Percentiles rank a stretch among this genome's conserved stretches.
phyloP scores from a whole-genome alignment of 1,140 invertebrate species.

The Cotesia chilonis region DNA sequence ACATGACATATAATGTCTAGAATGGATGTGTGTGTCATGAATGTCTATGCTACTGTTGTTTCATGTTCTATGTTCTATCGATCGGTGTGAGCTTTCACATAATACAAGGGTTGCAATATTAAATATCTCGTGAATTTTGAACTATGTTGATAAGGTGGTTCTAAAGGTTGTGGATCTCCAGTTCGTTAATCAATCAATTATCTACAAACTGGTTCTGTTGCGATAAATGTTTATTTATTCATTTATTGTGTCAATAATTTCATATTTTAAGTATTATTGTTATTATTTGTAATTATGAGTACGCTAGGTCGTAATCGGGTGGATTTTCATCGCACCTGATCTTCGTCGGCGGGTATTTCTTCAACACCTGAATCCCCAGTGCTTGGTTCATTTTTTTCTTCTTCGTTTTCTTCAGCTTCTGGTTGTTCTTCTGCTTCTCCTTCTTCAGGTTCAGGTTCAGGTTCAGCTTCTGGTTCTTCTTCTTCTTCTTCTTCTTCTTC shows the following conservation, averaged over 20 bases:
- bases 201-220: too few species aligned
- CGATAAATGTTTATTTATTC: background rate
- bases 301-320: constrained; percentile 19
- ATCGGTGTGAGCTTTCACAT: too few species aligned
- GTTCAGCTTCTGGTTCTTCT: constrained; percentile 45
- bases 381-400: constrained; percentile 53
- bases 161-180: too few species aligned
- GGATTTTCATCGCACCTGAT: constrained; percentile 53
- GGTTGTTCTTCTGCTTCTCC: constrained; percentile 44
- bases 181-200: background rate
- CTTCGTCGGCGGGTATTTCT: constrained; percentile 54
- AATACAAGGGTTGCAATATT: too few species aligned
- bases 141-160: too few species aligned
- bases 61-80: too few species aligned
- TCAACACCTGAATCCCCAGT: constrained; percentile 57
- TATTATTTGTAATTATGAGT: too few species aligned
- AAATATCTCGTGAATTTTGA: too few species aligned
- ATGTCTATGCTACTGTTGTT: too few species aligned
- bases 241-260: too few species aligned
- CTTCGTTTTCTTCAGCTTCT: constrained; percentile 35
- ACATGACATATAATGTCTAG: too few species aligned
- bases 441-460: constrained; percentile 37
- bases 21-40: too few species aligned
- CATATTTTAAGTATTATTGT: background rate
- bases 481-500: constrained; percentile 44